Evolutionary conservation across 2,113 vertebrate species (phyloP), one percentile per base, ranked within the genome.

Genomic region (Cynopterus brachyotis): DNA sequence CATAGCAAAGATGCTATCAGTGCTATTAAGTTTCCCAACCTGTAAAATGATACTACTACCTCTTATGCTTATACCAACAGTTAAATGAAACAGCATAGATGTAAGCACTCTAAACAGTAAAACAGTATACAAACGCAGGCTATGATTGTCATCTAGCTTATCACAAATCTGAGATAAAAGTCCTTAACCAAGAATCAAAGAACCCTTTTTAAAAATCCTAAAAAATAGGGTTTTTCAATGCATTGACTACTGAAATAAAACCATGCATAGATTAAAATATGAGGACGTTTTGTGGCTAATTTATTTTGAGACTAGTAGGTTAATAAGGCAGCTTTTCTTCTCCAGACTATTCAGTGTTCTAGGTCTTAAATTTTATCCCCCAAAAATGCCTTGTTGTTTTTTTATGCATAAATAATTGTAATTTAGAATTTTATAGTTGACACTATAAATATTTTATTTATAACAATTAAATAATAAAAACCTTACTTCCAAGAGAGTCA

Each of bases 191-290:
- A 75, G 8, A 96, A 24, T 50, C 45, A 84, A 13, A 69, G 26
- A 66, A 53, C 7, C 82, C 3, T 62, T 81, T 86, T 69, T 24
- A 40, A 42, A 62, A 40, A 24, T 64, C 8, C 8, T 53, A 83
- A 83, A 84, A 93, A 76, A 26, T 42, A 28, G 15, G 6, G 3
- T 2, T 16, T 88, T 91, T 57, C n/a, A 53, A 17, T 69, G 10
- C 10, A 79, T 45, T 26, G 37, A 57, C n/a, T 62, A 26, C 80
- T 60, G 32, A 90, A 80, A 64, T 89, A 91, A 96, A 86, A 91
- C 59, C 59, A 89, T 30, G 60, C 42, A 91, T 32, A 67, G 10
- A 53, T 59, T 81, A 92, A 87, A 94, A 15, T 45, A 40, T 37
- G 17, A 91, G 6, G 50, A 47, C 16, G 45, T 91, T 67, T 12